phyloP scores from a whole-genome alignment of 2,113 vertebrate species.

The Eubucco bourcierii region DNA sequence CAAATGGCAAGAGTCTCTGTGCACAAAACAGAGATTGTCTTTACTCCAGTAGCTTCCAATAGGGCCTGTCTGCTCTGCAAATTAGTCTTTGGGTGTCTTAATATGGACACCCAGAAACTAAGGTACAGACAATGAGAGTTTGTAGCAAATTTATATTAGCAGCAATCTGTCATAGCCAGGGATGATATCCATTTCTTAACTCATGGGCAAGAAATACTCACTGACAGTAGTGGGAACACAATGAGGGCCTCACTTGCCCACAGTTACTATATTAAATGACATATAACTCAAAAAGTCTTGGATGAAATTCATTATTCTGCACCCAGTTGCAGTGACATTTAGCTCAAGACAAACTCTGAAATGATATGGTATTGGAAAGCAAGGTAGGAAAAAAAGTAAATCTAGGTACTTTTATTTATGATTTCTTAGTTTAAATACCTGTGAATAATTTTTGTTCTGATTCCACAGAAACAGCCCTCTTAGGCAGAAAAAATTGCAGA shows the following conservation, averaged over 20 bases:
- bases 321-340: not conserved
- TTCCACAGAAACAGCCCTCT: not conserved
- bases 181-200: not conserved
- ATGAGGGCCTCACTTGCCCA: not conserved
- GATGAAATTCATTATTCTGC: constrained; percentile 28
- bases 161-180: constrained; percentile 7
- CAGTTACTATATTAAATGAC: constrained; percentile 35
- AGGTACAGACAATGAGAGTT: not conserved
- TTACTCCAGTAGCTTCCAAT: not conserved
- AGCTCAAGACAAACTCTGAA: not conserved
- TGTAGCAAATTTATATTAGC: constrained; percentile 28
- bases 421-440: not conserved
- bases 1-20: not conserved
- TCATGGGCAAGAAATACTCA: not conserved
- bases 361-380: not conserved
- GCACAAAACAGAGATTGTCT: fast-evolving
- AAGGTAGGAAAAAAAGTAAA: not conserved
- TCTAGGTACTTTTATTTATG: not conserved
- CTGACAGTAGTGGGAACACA: constrained; percentile 1
- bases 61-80: not conserved
- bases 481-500: not conserved
- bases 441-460: not conserved
- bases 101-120: constrained; percentile 15
- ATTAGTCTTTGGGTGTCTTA: not conserved
- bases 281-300: constrained; percentile 7